phyloP scores from a whole-genome alignment of 2,113 vertebrate species.

The Myodes glareolus region DNA sequence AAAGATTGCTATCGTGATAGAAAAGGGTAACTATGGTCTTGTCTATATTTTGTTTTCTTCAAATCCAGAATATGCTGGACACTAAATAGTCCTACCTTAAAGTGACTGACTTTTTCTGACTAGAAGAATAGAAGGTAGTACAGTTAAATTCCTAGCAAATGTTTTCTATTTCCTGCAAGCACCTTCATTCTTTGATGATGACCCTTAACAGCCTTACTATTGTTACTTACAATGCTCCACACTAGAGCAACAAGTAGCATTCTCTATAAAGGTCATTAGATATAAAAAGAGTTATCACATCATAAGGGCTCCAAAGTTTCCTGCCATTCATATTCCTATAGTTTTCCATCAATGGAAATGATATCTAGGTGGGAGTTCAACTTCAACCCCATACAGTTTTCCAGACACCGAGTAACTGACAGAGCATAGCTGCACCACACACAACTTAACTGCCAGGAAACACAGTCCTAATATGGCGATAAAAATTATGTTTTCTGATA shows the following conservation, averaged over 20 bases:
- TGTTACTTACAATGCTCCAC: neutral
- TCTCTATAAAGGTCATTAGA: neutral
- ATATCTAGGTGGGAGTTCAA: neutral
- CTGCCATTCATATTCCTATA: neutral
- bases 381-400: neutral
- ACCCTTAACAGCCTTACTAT: neutral
- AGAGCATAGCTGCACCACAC: neutral
- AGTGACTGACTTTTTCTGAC: conserved; percentile 45
- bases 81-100: conserved; percentile 12
- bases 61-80: conserved; percentile 47
- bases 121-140: neutral
- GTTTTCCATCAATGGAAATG: conserved; percentile 8
- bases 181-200: neutral
- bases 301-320: neutral
- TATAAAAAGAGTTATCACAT: neutral
- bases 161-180: neutral
- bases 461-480: neutral
- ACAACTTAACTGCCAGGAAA: neutral
- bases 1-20: neutral
- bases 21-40: neutral
- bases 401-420: neutral
- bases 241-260: neutral
- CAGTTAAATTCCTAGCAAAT: conserved; percentile 22
- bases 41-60: neutral
- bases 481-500: conserved; percentile 14